phyloP scores from a whole-genome alignment of 2,797 vertebrate species.

The Cirrhinus molitorella region DNA sequence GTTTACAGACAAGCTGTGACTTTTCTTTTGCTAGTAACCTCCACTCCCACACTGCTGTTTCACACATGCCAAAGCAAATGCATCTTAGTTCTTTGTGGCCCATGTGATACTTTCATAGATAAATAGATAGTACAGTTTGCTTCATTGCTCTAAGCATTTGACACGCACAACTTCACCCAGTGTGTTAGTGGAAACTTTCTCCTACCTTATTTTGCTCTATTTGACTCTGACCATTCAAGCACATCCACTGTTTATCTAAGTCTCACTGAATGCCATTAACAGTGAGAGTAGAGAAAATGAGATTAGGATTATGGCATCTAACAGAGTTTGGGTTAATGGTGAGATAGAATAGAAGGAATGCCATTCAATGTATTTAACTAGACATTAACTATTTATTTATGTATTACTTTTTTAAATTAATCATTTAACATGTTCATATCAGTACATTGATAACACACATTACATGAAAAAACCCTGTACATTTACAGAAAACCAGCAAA shows the following conservation, averaged over 20 bases:
- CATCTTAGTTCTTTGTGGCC: not conserved
- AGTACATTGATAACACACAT: not conserved
- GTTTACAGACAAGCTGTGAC: constrained; percentile 40
- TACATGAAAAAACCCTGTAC: not conserved
- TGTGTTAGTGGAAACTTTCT: constrained; percentile 5
- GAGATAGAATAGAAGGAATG: constrained; percentile 56
- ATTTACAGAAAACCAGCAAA: not conserved
- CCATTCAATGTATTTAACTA: not conserved
- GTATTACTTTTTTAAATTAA: too few species aligned
- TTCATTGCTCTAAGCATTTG: not conserved
- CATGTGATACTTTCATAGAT: constrained; percentile 14
- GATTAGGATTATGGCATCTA: constrained; percentile 76
- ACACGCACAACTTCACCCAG: not conserved
- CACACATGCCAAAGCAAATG: constrained; percentile 20
- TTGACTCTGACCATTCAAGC: constrained; percentile 17
- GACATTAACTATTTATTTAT: too few species aligned
- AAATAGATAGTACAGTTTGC: constrained; percentile 4
- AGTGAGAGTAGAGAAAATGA: constrained; percentile 69
- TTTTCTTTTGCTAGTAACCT: constrained; percentile 28
- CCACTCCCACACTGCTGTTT: constrained; percentile 19
- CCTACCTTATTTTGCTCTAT: constrained; percentile 1
- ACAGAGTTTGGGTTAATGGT: constrained; percentile 72
- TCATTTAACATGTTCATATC: not conserved
- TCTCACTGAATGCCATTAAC: constrained; percentile 66
- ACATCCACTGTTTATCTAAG: constrained; percentile 8